These are phyloP conservation scores for Oreochromis grahami DNA, from an alignment of 2,797 vertebrate genomes.

Conservation along the genomic window DNA sequence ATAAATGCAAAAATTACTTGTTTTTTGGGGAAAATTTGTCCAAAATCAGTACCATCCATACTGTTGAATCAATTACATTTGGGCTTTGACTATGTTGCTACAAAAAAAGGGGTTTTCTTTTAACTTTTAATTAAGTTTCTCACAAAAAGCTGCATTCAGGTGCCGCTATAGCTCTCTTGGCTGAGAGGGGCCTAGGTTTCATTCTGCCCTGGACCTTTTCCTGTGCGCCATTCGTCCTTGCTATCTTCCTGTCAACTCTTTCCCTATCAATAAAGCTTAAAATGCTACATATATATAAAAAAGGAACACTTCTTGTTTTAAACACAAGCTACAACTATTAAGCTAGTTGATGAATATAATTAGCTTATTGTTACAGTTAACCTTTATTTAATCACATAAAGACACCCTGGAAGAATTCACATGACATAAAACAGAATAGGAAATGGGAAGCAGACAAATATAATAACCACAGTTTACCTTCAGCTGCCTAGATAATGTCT, in stretches of 20 bases:
- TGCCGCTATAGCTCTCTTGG: background rate
- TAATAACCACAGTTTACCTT: background rate
- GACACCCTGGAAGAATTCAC: background rate
- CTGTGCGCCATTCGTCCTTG: rapidly evolving
- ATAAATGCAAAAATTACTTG: background rate
- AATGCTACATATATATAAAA: background rate
- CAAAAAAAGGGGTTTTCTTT: rapidly evolving
- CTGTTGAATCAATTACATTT: background rate
- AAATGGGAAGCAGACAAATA: background rate
- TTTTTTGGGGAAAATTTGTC: background rate
- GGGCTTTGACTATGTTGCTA: background rate
- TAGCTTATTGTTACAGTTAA: background rate
- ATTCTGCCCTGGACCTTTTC: rapidly evolving
- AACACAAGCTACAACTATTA: background rate
- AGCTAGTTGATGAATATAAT: background rate
- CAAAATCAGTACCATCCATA: background rate
- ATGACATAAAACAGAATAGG: background rate
- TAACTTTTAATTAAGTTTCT: background rate
- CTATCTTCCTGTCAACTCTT: background rate
- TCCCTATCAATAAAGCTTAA: background rate
- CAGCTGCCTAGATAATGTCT: background rate
- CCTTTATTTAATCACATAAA: background rate
- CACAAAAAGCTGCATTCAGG: background rate
- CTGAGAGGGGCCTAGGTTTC: background rate
- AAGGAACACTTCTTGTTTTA: background rate